A percentile compares a stretch with the other conserved stretches of the same genome.
Conservation (phyloP, 2,113 vertebrate genomes). For the Mirza zaza region DNA sequence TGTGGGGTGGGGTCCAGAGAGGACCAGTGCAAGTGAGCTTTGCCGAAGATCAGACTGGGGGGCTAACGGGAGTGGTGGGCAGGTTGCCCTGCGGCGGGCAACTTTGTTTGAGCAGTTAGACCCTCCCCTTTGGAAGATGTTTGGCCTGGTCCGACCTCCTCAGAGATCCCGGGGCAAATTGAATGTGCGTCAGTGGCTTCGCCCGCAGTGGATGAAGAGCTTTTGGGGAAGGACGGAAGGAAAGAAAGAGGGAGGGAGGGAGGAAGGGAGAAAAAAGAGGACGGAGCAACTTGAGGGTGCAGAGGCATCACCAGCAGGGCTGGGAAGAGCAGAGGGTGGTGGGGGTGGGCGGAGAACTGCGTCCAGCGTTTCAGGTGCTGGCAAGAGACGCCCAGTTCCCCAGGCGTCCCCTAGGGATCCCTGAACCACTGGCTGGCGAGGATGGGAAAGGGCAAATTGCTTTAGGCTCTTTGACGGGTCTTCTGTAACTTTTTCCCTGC, state of each 20-base stretch:
- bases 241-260: background rate
- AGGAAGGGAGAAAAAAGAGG: background rate
- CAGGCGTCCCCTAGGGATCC: background rate
- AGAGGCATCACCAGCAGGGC: constrained; percentile 1
- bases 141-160: constrained; percentile 61
- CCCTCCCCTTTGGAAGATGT: constrained; percentile 50
- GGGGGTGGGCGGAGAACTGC: background rate
- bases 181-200: constrained; percentile 83
- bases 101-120: constrained; percentile 81
- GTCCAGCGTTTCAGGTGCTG: background rate
- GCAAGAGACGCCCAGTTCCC: background rate
- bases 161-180: constrained; percentile 74
- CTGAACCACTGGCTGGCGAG: background rate
- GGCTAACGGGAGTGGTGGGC: background rate
- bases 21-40: background rate
- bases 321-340: background rate
- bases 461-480: constrained; percentile 30
- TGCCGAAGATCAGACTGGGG: background rate
- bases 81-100: constrained; percentile 54
- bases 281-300: constrained; percentile 43
- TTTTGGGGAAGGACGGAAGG: background rate
- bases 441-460: background rate
- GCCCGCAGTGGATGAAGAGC: background rate
- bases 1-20: background rate
- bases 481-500: constrained; percentile 72